Evolutionary conservation across 2,113 vertebrate species (phyloP).

Genomic region (Cervus canadensis): DNA sequence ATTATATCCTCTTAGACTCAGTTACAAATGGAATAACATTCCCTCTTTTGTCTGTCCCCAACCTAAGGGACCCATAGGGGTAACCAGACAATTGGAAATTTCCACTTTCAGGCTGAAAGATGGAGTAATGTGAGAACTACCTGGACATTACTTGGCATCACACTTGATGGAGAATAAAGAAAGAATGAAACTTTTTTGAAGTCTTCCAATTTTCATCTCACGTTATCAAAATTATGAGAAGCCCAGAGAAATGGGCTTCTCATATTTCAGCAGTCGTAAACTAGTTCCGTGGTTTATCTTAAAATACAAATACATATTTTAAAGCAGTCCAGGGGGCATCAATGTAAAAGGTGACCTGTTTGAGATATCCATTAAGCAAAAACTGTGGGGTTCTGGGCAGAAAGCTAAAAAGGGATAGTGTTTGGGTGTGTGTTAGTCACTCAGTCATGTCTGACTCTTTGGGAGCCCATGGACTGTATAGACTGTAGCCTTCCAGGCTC

Average conservation of each 20-base stretch:
- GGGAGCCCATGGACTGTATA: background rate
- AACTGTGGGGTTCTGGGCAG: background rate
- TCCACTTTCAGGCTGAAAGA: background rate
- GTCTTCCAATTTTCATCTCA: background rate
- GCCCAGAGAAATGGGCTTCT: background rate
- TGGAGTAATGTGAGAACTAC: background rate
- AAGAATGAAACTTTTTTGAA: background rate
- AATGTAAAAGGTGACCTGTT: background rate
- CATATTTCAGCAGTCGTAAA: background rate
- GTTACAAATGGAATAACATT: background rate
- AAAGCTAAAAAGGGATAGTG: background rate
- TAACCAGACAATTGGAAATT: background rate
- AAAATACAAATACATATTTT: background rate
- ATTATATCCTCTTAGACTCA: background rate
- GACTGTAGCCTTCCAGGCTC: background rate
- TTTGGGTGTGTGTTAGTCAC: background rate
- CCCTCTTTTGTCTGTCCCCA: background rate
- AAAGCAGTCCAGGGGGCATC: background rate
- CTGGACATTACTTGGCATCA: background rate
- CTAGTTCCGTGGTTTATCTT: background rate
- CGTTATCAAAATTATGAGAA: background rate
- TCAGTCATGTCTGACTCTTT: background rate
- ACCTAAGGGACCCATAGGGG: background rate
- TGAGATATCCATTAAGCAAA: background rate
- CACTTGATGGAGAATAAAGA: background rate